Percentiles rank a stretch among this genome's conserved stretches.
These are phyloP conservation scores for Dasyprocta punctata DNA, from an alignment of 2,113 vertebrate genomes.

Conservation along the genomic window DNA sequence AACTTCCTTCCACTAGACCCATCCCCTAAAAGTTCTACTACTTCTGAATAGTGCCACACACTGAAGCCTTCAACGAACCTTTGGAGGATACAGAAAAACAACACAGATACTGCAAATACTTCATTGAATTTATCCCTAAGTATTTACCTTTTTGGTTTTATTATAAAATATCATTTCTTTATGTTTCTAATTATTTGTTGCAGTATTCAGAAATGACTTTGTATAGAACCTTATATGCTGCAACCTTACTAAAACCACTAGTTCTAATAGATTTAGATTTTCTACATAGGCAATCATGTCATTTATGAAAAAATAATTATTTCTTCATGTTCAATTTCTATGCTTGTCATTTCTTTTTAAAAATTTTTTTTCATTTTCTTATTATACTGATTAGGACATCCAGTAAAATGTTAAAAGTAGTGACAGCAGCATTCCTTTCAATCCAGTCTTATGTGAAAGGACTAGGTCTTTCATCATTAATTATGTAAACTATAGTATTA, in stretches of 20 bases:
- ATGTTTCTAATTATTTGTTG: not conserved
- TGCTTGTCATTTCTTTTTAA: too few species aligned
- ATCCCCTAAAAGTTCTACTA: not conserved
- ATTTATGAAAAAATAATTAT: not conserved
- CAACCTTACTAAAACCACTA: slow-evolving; percentile 20
- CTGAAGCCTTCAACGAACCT: not conserved
- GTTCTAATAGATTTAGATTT: not conserved
- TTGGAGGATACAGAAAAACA: not conserved
- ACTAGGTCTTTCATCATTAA: slow-evolving; percentile 38
- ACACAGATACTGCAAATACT: not conserved
- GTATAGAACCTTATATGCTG: not conserved
- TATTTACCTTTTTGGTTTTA: not conserved
- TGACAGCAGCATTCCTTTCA: not conserved
- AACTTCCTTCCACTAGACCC: not conserved
- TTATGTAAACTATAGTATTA: not conserved
- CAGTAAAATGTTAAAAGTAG: not conserved
- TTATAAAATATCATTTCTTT: not conserved
- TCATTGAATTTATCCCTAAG: not conserved
- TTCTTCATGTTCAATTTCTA: not conserved
- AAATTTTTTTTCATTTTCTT: slow-evolving; percentile 17
- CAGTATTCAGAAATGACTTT: slow-evolving; percentile 6
- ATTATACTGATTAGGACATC: not conserved
- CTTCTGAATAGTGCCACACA: not conserved
- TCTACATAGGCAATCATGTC: not conserved
- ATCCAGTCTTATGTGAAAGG: not conserved